Evolutionary conservation across 1,140 invertebrate genomes (phyloP).

Genomic region (Drosophila azteca): DNA sequence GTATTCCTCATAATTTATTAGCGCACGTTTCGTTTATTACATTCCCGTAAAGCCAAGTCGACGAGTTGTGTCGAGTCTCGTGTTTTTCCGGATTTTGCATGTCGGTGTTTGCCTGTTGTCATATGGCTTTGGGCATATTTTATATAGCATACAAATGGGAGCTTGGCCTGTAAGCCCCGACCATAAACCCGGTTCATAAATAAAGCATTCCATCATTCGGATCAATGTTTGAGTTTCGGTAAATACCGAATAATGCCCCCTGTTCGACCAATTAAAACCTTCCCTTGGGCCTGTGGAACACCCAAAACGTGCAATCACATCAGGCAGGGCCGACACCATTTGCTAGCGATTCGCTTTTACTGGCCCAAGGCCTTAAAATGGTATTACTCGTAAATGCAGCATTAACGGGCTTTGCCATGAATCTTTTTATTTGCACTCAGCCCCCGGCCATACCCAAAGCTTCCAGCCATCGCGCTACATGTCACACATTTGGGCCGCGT

Average conservation of each 20-base stretch:
- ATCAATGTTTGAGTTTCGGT: too few species aligned
- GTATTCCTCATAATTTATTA: conserved; percentile 57
- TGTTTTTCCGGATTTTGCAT: conserved; percentile 52
- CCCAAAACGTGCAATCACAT: conserved; percentile 16
- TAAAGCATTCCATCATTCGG: conserved; percentile 13
- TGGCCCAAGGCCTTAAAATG: conserved; percentile 61
- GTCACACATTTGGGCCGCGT: conserved; percentile 34
- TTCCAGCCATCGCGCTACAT: conserved; percentile 6
- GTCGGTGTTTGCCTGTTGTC: conserved; percentile 28
- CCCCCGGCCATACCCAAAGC: not conserved
- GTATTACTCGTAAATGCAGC: conserved; percentile 42
- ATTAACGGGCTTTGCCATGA: conserved; percentile 71
- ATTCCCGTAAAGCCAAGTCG: conserved; percentile 5
- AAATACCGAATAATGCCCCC: conserved; percentile 8
- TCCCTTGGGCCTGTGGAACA: conserved; percentile 2
- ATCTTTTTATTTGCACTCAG: conserved; percentile 69
- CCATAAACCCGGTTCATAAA: conserved; percentile 10
- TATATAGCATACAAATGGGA: conserved; percentile 71
- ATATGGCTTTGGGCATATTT: conserved; percentile 42
- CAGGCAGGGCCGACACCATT: conserved; percentile 47
- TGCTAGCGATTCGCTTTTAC: not conserved
- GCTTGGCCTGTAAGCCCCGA: conserved; percentile 6
- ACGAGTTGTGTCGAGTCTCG: conserved; percentile 17
- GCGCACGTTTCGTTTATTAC: conserved; percentile 41
- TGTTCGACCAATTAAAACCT: conserved; percentile 39